Base-by-base conservation (phyloP, 2,797 vertebrate species). In the Hafferia zeledoni region DNA sequence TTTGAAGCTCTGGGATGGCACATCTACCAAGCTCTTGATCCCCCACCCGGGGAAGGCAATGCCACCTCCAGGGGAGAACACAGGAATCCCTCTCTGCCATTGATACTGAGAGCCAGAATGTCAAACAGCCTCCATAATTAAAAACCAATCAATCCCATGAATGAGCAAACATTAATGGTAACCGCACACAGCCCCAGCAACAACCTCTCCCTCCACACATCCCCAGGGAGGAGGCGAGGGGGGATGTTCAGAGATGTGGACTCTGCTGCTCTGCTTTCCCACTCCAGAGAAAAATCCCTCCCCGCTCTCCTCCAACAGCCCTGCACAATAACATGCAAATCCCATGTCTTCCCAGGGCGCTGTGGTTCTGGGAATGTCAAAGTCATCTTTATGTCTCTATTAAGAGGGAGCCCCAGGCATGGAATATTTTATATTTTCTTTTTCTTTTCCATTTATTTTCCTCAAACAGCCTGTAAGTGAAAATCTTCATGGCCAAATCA, bases 351-450 rank as follows among this genome's bases (percentile, higher is more conserved):
- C 95, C 96, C 6, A 4, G 95, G 85, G 94, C 41, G 63, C 93
- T 95, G 94, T 0, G 92, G 94, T 93, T 95, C 90, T 80, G 90
- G 84, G 95, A 94, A 94, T 85, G 92, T 94, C 94, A 94, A 95
- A 95, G 76, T 85, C 93, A 92, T 94, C 95, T 94, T 95, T 94
- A 95, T 95, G 83, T 95, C 91, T 97, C 93, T 90, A 81, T 96
- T 97, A 95, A 93, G 91, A 85, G 75, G 89, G n/a, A 94, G 94
- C 96, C 96, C 75, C 91, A 90, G 95, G 96, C 94, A 84, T 92
- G 96, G 95, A 96, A 95, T 91, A 84, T 93, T 87, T 91, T 87
- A 31, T 60, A n/a, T 50, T 63, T 77, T 56, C 56, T 89, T 90
- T 87, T 57, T 72, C 78, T 70, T 89, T 80, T 68, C 78, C 86